These are phyloP conservation scores for Eristalis tenax DNA, from an alignment of 2,888 invertebrate species.

Conservation along the genomic window DNA sequence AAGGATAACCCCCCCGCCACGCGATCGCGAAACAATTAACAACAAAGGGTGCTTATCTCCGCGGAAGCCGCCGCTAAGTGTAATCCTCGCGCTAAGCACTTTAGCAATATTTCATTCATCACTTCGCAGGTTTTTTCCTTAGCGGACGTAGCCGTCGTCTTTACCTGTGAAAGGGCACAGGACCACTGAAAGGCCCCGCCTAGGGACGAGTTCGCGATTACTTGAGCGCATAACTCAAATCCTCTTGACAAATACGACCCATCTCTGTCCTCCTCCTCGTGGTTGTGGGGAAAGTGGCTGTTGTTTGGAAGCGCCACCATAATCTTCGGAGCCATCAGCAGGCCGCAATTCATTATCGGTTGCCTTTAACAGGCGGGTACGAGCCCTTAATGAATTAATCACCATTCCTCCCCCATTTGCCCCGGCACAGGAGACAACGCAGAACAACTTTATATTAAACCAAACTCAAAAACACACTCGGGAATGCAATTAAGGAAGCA, in stretches of 20 bases:
- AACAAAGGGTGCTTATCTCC: conserved; percentile 26
- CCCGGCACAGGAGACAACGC: neutral
- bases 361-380: neutral
- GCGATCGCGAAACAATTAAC: conserved; percentile 33
- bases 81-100: neutral
- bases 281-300: neutral
- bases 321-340: neutral
- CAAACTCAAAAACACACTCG: conserved; percentile 16
- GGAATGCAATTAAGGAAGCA: conserved; percentile 44
- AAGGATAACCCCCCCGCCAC: neutral
- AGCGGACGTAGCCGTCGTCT: neutral
- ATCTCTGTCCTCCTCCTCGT: neutral
- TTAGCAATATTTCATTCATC: conserved; percentile 13
- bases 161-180: neutral
- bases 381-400: conserved; percentile 20
- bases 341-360: conserved; percentile 13
- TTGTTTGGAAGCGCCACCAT: neutral
- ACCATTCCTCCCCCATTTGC: neutral
- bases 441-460: conserved; percentile 7
- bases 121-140: conserved; percentile 10
- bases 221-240: conserved; percentile 48
- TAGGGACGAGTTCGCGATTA: conserved; percentile 34
- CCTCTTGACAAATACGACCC: conserved; percentile 36
- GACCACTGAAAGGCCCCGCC: neutral
- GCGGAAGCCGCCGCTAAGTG: neutral